phyloP scores from a whole-genome alignment of 1,140 invertebrate genomes.

The Propsilocerus akamusi region DNA sequence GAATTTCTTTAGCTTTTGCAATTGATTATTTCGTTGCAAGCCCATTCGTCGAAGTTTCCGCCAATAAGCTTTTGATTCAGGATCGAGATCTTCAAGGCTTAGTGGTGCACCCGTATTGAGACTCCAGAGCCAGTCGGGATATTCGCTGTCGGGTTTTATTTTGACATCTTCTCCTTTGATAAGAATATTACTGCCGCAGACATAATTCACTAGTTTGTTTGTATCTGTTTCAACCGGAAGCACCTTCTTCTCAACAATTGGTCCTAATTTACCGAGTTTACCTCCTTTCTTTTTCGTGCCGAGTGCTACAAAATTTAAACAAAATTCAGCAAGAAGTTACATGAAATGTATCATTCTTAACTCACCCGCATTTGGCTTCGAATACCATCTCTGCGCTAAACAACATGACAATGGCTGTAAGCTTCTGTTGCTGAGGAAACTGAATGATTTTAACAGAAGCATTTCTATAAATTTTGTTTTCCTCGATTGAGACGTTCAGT shows the following conservation, averaged over 20 bases:
- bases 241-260: conserved; percentile 43
- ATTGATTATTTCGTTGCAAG: conserved; percentile 37
- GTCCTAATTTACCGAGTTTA: conserved; percentile 38
- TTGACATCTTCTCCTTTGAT: conserved; percentile 64
- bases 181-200: conserved; percentile 74
- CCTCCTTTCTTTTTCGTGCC: conserved; percentile 29
- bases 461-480: too few relatives aligned
- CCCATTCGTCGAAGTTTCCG: conserved; percentile 37
- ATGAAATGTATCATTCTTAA: too few relatives aligned
- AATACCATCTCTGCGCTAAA: too few relatives aligned
- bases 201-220: conserved; percentile 52
- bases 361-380: too few relatives aligned
- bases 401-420: too few relatives aligned
- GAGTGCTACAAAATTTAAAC: background rate
- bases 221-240: conserved; percentile 76
- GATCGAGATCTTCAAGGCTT: conserved; percentile 55
- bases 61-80: conserved; percentile 68
- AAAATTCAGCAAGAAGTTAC: too few relatives aligned
- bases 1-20: conserved; percentile 33
- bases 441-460: too few relatives aligned
- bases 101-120: conserved; percentile 38
- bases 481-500: background rate
- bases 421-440: too few relatives aligned
- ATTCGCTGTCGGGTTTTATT: conserved; percentile 65
- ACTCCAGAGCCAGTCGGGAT: conserved; percentile 85